Evolutionary conservation across 2,797 vertebrate genomes (phyloP).

Genomic region (Galaxias olidus): DNA sequence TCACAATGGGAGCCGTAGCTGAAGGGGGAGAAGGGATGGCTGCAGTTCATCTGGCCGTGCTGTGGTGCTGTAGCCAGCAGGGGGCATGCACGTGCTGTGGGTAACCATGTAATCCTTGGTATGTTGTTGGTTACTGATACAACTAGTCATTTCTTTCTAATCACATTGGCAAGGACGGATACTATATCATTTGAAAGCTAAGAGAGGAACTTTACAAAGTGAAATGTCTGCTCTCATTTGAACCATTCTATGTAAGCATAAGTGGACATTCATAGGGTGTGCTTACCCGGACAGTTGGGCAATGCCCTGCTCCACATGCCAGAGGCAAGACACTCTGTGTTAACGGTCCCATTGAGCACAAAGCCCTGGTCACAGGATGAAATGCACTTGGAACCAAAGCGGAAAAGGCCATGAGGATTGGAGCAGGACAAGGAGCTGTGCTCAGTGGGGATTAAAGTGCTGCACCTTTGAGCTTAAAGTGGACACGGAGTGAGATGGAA

Average conservation of each 20-base stretch:
- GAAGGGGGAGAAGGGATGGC: conserved; percentile 50
- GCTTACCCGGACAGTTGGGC: conserved; percentile 44
- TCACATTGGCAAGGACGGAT: too few species aligned
- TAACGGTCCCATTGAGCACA: conserved; percentile 44
- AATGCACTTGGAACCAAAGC: conserved; percentile 55
- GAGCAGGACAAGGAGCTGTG: conserved; percentile 44
- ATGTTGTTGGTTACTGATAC: too few species aligned
- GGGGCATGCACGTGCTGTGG: conserved; percentile 52
- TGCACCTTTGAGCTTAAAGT: conserved; percentile 33
- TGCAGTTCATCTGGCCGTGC: conserved; percentile 61
- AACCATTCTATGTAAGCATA: too few species aligned
- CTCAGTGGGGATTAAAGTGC: conserved; percentile 13
- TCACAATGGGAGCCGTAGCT: conserved; percentile 65
- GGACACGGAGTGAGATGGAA: background rate
- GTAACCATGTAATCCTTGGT: too few species aligned
- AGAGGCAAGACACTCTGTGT: conserved; percentile 42
- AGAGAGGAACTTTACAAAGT: too few species aligned
- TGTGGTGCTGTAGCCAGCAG: conserved; percentile 50
- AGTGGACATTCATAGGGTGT: too few species aligned
- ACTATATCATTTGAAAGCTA: too few species aligned
- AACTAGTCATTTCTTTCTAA: too few species aligned
- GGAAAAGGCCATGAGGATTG: conserved; percentile 44
- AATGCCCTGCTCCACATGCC: conserved; percentile 45
- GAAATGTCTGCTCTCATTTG: too few species aligned
- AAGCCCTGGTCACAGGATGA: conserved; percentile 56